Evolutionary conservation across 2,888 invertebrate genomes (phyloP).

Genomic region (Pachliopta kotzebuea): DNA sequence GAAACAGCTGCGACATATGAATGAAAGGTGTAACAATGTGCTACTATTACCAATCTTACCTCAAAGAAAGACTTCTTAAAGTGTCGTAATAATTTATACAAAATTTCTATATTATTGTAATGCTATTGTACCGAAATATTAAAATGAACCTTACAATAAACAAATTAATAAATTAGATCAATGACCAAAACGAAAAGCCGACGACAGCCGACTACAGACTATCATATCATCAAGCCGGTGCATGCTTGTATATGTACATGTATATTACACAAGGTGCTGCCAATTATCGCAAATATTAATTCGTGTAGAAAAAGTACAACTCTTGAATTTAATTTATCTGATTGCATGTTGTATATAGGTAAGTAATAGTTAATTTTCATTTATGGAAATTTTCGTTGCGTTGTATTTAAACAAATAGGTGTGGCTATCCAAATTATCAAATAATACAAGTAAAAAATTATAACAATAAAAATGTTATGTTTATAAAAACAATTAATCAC

Average conservation of each 20-base stretch:
- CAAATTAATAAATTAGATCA: constrained; percentile 21
- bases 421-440: too few relatives aligned
- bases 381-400: too few relatives aligned
- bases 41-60: constrained; percentile 2
- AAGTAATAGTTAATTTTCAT: too few relatives aligned
- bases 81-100: neutral
- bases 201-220: constrained; percentile 19
- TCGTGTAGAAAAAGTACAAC: too few relatives aligned
- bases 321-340: too few relatives aligned
- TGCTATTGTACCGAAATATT: neutral
- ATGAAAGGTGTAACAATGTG: neutral
- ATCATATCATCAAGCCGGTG: neutral
- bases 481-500: too few relatives aligned
- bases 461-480: too few relatives aligned
- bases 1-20: constrained; percentile 3
- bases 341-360: too few relatives aligned
- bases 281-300: neutral
- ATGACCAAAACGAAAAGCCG: constrained; percentile 15
- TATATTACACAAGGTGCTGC: neutral
- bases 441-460: too few relatives aligned
- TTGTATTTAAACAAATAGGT: too few relatives aligned
- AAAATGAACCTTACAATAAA: constrained; percentile 11
- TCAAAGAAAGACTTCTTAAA: neutral
- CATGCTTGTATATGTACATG: neutral
- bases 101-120: neutral